These are phyloP conservation scores for Hedychridium roseum DNA, from an alignment of 2,888 invertebrate genomes.

Conservation along the genomic window DNA sequence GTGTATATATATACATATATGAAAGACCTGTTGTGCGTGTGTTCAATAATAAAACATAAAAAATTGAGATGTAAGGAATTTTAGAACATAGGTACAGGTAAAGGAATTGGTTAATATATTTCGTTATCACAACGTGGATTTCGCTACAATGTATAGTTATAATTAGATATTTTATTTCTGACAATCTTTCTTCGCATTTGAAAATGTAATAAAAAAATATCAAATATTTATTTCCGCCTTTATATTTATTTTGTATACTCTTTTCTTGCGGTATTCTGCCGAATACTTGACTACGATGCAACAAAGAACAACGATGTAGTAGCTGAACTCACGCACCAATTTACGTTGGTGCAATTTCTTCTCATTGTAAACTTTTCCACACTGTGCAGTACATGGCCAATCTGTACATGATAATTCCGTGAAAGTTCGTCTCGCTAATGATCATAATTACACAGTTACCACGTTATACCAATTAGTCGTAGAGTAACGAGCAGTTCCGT, in stretches of 20 bases:
- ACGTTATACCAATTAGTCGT: constrained; percentile 20
- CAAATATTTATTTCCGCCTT: constrained; percentile 27
- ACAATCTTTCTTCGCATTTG: constrained; percentile 22
- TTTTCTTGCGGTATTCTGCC: no score
- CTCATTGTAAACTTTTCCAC: not conserved
- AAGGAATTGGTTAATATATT: constrained; percentile 29
- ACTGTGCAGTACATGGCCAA: constrained; percentile 4
- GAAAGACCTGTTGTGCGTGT: constrained; percentile 22
- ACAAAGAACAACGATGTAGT: no score
- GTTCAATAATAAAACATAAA: constrained; percentile 22
- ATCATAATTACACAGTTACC: constrained; percentile 21
- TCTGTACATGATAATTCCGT: constrained; percentile 21
- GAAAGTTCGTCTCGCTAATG: constrained; percentile 3
- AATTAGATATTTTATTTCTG: constrained; percentile 27
- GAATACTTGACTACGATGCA: no score
- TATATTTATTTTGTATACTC: constrained; percentile 21
- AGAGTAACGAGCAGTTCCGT: no score
- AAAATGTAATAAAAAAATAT: constrained; percentile 30
- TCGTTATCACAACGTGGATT: constrained; percentile 26
- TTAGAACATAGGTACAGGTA: constrained; percentile 26
- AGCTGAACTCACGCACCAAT: no score
- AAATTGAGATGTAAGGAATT: no score
- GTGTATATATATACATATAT: constrained; percentile 14
- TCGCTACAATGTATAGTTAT: constrained; percentile 25
- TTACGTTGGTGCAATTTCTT: not conserved